These are phyloP conservation scores for Steinernema khuongi DNA, from an alignment of 1,140 invertebrate genomes.

Conservation along the genomic window DNA sequence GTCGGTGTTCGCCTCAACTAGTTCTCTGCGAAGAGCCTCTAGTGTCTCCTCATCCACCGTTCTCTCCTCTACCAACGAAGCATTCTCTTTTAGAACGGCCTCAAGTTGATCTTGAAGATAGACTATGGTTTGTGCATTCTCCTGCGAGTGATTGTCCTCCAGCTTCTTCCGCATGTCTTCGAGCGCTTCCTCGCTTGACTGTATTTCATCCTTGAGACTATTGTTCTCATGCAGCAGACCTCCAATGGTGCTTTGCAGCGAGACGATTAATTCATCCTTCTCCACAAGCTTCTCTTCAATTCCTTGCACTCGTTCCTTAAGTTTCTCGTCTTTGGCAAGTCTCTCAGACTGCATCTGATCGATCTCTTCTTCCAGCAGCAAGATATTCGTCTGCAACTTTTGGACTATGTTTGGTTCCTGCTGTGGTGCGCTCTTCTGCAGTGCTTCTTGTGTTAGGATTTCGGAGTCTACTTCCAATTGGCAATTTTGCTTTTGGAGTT, in stretches of 20 bases:
- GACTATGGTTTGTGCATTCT: background rate
- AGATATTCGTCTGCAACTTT: too few species aligned
- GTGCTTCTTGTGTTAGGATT: too few species aligned
- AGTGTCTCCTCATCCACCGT: background rate
- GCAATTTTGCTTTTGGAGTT: too few species aligned
- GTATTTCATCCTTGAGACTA: slow-evolving; percentile 11
- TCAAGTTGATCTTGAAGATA: background rate
- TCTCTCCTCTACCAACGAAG: background rate
- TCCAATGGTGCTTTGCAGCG: background rate
- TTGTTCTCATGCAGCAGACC: slow-evolving; percentile 16
- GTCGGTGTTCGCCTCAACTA: background rate
- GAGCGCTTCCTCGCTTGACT: background rate
- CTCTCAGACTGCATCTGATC: background rate
- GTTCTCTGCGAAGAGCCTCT: background rate
- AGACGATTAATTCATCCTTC: slow-evolving; percentile 11
- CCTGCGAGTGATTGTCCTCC: background rate
- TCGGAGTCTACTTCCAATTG: too few species aligned
- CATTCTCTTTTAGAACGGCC: background rate
- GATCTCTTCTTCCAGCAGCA: too few species aligned
- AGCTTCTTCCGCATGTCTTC: background rate
- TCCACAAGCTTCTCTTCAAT: background rate
- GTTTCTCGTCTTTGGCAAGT: background rate
- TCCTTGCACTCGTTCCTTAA: background rate
- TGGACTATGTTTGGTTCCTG: too few species aligned
- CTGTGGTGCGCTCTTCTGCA: too few species aligned